Conservation (phyloP, 2,113 vertebrate genomes). For the Aplodontia rufa region DNA sequence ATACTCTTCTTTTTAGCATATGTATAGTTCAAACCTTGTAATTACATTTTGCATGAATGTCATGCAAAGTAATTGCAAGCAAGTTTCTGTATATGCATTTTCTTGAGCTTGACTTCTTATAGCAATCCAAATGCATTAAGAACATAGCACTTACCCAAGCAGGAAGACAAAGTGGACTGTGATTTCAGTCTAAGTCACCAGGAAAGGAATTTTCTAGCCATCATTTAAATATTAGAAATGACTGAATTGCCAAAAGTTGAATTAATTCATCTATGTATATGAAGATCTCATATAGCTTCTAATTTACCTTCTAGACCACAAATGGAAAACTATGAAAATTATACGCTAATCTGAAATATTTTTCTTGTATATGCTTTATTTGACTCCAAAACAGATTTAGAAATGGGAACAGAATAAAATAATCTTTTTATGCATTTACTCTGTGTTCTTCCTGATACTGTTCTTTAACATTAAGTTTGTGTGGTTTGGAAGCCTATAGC, state of each 20-base stretch:
- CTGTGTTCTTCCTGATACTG: not conserved
- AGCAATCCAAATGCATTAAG: not conserved
- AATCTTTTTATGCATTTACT: not conserved
- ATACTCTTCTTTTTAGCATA: conserved; percentile 57
- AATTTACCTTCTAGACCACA: not conserved
- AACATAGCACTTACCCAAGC: conserved; percentile 26
- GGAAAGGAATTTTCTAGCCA: conserved; percentile 13
- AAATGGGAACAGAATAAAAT: conserved; percentile 16
- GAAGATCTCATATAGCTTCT: not conserved
- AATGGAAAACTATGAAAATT: conserved; percentile 36
- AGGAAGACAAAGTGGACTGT: conserved; percentile 26
- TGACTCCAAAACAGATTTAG: conserved; percentile 45
- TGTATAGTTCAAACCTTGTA: conserved; percentile 63
- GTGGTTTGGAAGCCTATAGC: not conserved
- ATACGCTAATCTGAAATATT: conserved; percentile 33
- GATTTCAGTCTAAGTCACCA: conserved; percentile 2
- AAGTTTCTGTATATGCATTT: conserved; percentile 30
- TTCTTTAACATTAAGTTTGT: not conserved
- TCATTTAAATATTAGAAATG: conserved; percentile 31
- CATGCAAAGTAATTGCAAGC: conserved; percentile 57
- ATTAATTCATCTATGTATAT: conserved; percentile 13
- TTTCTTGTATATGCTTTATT: conserved; percentile 30
- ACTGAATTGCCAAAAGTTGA: not conserved
- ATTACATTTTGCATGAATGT: conserved; percentile 67
- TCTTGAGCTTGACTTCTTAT: conserved; percentile 33